phyloP scores from a whole-genome alignment of 2,888 invertebrate species.

The Eustalomyia histrio region DNA sequence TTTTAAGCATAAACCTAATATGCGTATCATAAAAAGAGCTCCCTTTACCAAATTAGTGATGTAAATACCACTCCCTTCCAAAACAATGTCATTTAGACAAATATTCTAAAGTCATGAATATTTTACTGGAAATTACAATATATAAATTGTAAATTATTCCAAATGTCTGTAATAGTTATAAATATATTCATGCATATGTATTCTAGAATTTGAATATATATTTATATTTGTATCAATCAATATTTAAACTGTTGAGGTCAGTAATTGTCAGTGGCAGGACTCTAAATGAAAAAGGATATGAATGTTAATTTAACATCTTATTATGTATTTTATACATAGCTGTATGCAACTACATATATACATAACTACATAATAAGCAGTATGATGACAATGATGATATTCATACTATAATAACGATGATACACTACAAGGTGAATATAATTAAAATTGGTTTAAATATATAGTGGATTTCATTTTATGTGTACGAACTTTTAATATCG shows the following conservation, averaged over 20 bases:
- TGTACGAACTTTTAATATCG: too few species aligned
- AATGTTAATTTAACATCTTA: conserved; percentile 64
- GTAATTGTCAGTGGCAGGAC: conserved; percentile 64
- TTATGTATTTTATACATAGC: conserved; percentile 30
- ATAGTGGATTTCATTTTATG: too few species aligned
- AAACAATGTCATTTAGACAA: conserved; percentile 29
- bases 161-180: conserved; percentile 30
- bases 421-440: conserved; percentile 42
- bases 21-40: neutral
- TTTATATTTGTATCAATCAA: conserved; percentile 71
- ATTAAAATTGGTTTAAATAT: conserved; percentile 48
- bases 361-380: neutral
- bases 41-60: neutral
- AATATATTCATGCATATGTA: neutral
- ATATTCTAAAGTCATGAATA: conserved; percentile 54
- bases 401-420: conserved; percentile 19
- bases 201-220: conserved; percentile 44
- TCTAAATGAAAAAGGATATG: conserved; percentile 57
- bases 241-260: conserved; percentile 72
- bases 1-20: neutral
- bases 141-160: conserved; percentile 41
- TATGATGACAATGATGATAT: neutral
- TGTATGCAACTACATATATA: neutral
- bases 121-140: conserved; percentile 54
- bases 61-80: neutral